Evolutionary conservation across 2,113 vertebrate genomes (phyloP).

Genomic region (Rhombomys opimus): DNA sequence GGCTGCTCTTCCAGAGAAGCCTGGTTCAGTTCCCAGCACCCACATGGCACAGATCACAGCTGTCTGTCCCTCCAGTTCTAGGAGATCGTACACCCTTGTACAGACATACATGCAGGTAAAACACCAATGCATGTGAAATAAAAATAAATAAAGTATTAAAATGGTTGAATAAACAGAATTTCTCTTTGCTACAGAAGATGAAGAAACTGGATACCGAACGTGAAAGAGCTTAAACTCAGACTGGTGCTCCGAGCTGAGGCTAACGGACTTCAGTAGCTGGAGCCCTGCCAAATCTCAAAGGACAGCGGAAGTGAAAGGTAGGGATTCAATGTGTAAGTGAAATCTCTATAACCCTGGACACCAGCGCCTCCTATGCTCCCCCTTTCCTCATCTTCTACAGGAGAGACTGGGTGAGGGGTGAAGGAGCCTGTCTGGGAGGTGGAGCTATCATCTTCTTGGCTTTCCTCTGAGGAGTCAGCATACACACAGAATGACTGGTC

Average conservation of each 20-base stretch:
- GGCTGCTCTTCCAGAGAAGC: no score
- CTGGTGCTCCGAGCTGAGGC: not conserved
- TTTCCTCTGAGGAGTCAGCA: not conserved
- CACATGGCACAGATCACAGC: no score
- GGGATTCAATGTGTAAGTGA: not conserved
- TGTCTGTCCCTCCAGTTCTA: no score
- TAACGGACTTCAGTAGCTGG: accelerated
- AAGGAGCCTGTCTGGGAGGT: not conserved
- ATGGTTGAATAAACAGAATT: not conserved
- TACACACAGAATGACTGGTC: not conserved
- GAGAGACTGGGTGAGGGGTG: not conserved
- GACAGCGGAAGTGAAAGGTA: not conserved
- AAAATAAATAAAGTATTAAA: not conserved
- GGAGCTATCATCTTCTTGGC: not conserved
- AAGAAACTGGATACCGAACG: not conserved
- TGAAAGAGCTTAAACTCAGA: not conserved
- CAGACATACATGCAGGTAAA: no score
- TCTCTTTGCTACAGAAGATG: not conserved
- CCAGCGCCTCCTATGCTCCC: not conserved
- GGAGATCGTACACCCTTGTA: no score
- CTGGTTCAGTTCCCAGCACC: no score
- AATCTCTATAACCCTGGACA: not conserved
- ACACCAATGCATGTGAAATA: no score
- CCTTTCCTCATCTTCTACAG: not conserved
- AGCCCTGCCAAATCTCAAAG: not conserved